Base-by-base conservation (phyloP, 2,113 vertebrate species). In the Leucosticte australis region DNA sequence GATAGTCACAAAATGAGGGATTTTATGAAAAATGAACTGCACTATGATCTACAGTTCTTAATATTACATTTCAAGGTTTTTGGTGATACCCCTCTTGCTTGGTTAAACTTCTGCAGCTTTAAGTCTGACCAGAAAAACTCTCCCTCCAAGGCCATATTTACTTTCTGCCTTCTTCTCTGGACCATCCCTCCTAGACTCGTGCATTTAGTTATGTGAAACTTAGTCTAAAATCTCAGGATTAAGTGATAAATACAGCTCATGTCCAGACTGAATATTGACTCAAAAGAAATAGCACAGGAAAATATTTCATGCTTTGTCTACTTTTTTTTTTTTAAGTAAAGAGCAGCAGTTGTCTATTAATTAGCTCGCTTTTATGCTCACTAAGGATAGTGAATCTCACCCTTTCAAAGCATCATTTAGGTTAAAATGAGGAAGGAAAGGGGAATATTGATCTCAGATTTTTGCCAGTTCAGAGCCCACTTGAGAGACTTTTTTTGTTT, bases 31-130 rank as follows among this genome's bases (percentile, higher is more conserved):
- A 92, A 83, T 57, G 16, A 78, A 87, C 83, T 90, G 83, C 28
- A 81, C 9, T 15, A 55, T 19, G 10, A 90, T 88, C 47, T 91
- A 89, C 92, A 78, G 27, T 84, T 92, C 52, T 82, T 92, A 46
- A 60, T 93, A 89, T 89, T 93, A 65, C 86, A 76, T 96, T 90
- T 97, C 81, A 92, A 47, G 74, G n/a, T 46, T 82, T 81, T 71
- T 95, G 92, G 69, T 84, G 83, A 87, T 95, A 57, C 70, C 77
- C 62, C 62, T 94, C 83, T 90, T 96, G 90, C 94, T 93, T 81
- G 33, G 35, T 71, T 49, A 84, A 8, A 84, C 53, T 62, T 94
- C 33, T 47, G 67, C 46, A 79, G 27, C 55, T 70, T 76, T 67
- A 83, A 80, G 12, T 90, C 68, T 77, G 46, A 85, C 28, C 50